Base-by-base conservation (phyloP, 2,888 invertebrate species). In the Dasysyrphus albostriatus region DNA sequence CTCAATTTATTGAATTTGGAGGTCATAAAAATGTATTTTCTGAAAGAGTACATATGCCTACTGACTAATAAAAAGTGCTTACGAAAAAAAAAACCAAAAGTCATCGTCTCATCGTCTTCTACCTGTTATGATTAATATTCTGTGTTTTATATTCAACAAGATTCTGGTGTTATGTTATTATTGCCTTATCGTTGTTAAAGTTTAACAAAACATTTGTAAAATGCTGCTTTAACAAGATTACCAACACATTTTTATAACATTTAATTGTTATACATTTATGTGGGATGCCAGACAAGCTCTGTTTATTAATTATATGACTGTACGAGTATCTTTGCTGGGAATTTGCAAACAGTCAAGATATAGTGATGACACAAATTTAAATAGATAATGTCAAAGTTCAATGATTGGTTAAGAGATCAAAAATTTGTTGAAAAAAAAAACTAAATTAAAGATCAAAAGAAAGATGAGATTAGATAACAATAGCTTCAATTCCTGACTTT, bases 171-270 rank as follows among this genome's bases (percentile, higher is more conserved):
- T 49, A 19, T 19, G 1, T 10, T 19, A 24, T 5, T 44, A 44
- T 6, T 6, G 1, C n/a, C n/a, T 44, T 5, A 5, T 49, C 9
- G 24, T 51, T 24, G 6, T 24, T 4, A 49, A 72, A 47, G 56
- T 49, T 16, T 54, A 78, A 72, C 78, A 54, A 49, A 59, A 75
- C 34, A 65, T 75, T 37, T 29, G 34, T 19, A 56, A 58, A 80
- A 65, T 49, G 70, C 65, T 80, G 19, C 65, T 39, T 65, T 29
- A 65, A 80, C 58, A 80, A 54, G 70, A 75, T 75, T 56, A 75
- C 75, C 44, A 70, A 63, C 78, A 69, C 67, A 16, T 24, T 24
- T 24, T 2, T 61, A 78, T 63, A 74, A 74, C 58, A 6, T 24
- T 24, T 16, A 47, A 65, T n/a, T 16, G 2, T 4, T 12, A 39